phyloP scores from a whole-genome alignment of 2,797 vertebrate genomes.

The Pagetopsis macropterus region DNA sequence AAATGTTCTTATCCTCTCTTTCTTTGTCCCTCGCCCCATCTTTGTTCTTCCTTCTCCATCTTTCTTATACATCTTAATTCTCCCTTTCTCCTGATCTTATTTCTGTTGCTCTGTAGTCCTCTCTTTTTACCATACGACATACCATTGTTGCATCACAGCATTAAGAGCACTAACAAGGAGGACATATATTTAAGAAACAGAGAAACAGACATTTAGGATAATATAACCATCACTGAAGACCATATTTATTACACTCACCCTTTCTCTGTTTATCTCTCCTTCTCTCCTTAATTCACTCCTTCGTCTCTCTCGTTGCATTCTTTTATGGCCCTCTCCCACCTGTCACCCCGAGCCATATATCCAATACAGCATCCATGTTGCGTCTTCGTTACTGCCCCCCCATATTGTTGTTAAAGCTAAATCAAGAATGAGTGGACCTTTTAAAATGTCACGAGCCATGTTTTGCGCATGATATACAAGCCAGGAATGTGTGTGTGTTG shows the following conservation, averaged over 20 bases:
- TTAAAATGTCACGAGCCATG: not conserved
- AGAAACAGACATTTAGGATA: too few species aligned
- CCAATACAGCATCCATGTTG: not conserved
- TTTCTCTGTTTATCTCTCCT: not conserved
- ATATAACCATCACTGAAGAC: too few species aligned
- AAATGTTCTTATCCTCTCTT: too few species aligned
- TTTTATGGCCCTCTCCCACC: not conserved
- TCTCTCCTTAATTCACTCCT: not conserved
- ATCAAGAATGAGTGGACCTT: not conserved
- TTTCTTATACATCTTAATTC: not conserved
- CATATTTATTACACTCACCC: not conserved
- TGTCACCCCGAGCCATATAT: not conserved
- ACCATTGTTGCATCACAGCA: too few species aligned
- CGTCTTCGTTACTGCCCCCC: not conserved
- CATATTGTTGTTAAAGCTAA: not conserved
- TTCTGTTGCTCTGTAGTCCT: not conserved
- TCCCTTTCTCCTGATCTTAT: not conserved
- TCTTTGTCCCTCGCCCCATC: not conserved
- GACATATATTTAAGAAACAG: too few species aligned
- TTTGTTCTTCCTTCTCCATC: not conserved
- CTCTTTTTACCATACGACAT: too few species aligned
- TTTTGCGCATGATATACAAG: not conserved
- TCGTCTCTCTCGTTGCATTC: not conserved
- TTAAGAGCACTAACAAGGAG: too few species aligned
- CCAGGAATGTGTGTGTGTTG: constrained; percentile 33